Percentiles rank a stretch among this genome's conserved stretches.
Evolutionary conservation across 2,888 invertebrate species (phyloP).

Genomic region (Aelia acuminata): DNA sequence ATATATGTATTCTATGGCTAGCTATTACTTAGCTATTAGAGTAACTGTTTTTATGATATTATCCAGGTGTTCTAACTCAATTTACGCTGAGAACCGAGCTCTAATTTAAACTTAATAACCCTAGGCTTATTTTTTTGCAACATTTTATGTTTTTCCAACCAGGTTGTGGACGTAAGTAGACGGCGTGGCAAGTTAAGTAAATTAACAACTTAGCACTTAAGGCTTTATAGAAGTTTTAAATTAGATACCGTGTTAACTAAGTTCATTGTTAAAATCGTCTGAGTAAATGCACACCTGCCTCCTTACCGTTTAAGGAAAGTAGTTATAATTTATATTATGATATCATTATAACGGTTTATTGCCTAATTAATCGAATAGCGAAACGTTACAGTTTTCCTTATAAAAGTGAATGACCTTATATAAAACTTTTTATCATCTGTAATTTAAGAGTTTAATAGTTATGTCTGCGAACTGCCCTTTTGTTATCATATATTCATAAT

Average conservation of each 20-base stretch:
- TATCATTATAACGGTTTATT: not conserved
- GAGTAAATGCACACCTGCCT: not conserved
- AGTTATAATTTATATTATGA: not conserved
- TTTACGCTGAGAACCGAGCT: too few relatives aligned
- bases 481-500: too few relatives aligned
- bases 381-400: not conserved
- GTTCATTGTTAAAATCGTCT: not conserved
- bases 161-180: not conserved
- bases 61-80: too few relatives aligned
- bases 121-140: not conserved
- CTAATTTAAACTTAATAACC: too few relatives aligned
- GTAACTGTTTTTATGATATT: too few relatives aligned
- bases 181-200: not conserved
- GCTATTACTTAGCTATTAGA: too few relatives aligned
- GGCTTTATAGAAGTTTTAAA: not conserved
- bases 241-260: not conserved
- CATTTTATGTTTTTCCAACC: not conserved
- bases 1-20: too few relatives aligned
- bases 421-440: not conserved
- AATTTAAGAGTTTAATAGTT: not conserved
- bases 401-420: not conserved
- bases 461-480: not conserved
- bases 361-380: not conserved
- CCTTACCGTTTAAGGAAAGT: not conserved
- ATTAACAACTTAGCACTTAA: constrained; percentile 11